Conservation (phyloP, 92 coral and sea anemone species). For the Zoanthus gigantus region DNA sequence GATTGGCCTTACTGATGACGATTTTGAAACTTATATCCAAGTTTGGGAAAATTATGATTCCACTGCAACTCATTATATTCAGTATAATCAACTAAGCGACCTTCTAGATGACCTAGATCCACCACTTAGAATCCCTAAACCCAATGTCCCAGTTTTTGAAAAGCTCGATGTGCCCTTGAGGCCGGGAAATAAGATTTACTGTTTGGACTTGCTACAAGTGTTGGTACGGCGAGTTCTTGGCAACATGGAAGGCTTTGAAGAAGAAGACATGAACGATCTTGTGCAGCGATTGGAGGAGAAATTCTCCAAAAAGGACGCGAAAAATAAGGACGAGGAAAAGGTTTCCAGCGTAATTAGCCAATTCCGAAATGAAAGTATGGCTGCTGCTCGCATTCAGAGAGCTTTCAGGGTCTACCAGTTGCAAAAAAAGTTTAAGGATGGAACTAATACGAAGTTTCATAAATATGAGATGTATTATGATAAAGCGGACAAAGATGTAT, state of each 20-base stretch:
- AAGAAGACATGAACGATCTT: slow-evolving; percentile 80
- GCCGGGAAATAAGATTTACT: slow-evolving; percentile 79
- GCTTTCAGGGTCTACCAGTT: slow-evolving; percentile 83
- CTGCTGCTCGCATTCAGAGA: slow-evolving; percentile 84
- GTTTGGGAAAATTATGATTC: slow-evolving; percentile 94
- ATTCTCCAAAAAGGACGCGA: slow-evolving; percentile 69
- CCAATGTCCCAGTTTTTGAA: slow-evolving; percentile 82
- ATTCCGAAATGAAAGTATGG: slow-evolving; percentile 64
- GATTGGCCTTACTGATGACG: slow-evolving; percentile 96
- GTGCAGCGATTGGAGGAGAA: slow-evolving; percentile 78
- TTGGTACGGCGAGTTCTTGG: slow-evolving; percentile 88
- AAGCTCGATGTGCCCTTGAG: slow-evolving; percentile 83
- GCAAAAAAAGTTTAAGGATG: slow-evolving; percentile 63
- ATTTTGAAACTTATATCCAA: slow-evolving; percentile 90
- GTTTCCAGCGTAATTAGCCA: slow-evolving; percentile 69
- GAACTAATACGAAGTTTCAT: slow-evolving; percentile 76
- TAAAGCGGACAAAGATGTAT: slow-evolving; percentile 74
- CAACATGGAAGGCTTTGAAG: slow-evolving; percentile 87
- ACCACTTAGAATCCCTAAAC: slow-evolving; percentile 94
- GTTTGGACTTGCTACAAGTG: slow-evolving; percentile 90
- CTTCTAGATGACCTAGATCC: slow-evolving; percentile 94
- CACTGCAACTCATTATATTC: slow-evolving; percentile 85
- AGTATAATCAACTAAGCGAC: slow-evolving; percentile 82
- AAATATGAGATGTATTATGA: slow-evolving; percentile 72
- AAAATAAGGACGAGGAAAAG: slow-evolving; percentile 65